These are phyloP conservation scores for Mizuhopecten yessoensis DNA, from an alignment of 1,140 invertebrate species.

Conservation along the genomic window DNA sequence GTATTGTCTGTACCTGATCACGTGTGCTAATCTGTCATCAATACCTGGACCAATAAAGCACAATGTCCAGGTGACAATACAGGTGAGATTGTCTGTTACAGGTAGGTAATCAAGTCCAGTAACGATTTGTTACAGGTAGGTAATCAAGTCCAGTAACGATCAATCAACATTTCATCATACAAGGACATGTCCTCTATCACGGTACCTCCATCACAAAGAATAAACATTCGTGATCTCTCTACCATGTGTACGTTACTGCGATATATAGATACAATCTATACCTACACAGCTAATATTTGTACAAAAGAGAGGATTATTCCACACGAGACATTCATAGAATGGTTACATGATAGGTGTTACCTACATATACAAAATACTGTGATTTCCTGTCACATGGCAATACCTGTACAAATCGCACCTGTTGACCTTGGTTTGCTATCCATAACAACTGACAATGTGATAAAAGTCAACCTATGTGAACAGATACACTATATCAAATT, in stretches of 20 bases:
- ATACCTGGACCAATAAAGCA: not conserved
- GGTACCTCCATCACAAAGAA: no score
- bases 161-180: not conserved
- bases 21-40: conserved; percentile 15
- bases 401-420: not conserved
- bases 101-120: not conserved
- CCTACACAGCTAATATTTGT: not conserved
- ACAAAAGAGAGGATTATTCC: not conserved
- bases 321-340: no score
- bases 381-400: not conserved
- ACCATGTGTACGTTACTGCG: no score
- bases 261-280: not conserved
- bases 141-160: not conserved
- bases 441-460: not conserved
- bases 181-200: not conserved
- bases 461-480: not conserved
- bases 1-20: conserved; percentile 31
- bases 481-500: not conserved
- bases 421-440: conserved; percentile 8
- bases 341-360: not conserved
- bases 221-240: no score
- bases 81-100: not conserved
- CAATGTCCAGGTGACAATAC: not conserved
- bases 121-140: not conserved
- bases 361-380: not conserved